phyloP scores from a whole-genome alignment of 2,888 invertebrate species.

The Apamea epomidion region DNA sequence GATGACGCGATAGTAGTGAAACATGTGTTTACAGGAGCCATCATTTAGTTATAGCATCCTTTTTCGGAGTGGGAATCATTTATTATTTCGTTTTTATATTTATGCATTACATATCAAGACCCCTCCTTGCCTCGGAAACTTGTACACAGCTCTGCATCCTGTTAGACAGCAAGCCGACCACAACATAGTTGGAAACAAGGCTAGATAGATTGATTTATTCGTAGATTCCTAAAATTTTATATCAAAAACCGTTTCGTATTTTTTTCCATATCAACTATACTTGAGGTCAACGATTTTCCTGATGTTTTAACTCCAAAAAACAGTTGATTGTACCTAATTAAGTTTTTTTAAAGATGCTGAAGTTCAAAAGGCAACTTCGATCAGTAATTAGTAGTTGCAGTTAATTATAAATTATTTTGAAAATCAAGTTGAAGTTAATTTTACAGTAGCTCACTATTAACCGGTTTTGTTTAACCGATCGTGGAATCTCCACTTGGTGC shows the following conservation, averaged over 20 bases:
- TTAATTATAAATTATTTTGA: constrained; percentile 19
- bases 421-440: constrained; percentile 31
- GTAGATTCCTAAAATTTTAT: not conserved
- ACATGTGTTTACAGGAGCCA: constrained; percentile 41
- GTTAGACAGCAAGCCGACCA: no score
- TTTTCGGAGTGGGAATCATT: constrained; percentile 13
- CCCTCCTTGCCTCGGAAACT: not conserved
- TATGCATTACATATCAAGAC: not conserved
- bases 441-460: constrained; percentile 22
- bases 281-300: not conserved
- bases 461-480: constrained; percentile 18
- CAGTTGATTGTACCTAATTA: not conserved
- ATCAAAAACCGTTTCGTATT: not conserved
- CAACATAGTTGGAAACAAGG: no score
- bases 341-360: not conserved
- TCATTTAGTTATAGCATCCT: constrained; percentile 32
- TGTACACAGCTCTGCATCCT: no score
- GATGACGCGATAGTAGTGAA: constrained; percentile 38
- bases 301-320: not conserved
- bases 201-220: no score
- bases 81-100: constrained; percentile 24
- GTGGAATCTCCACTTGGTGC: constrained; percentile 15
- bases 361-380: not conserved
- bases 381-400: not conserved
- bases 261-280: not conserved